A percentile compares a stretch with the other conserved stretches of the same genome.
Conservation (phyloP, 2,113 vertebrate species). For the Morone chrysops region DNA sequence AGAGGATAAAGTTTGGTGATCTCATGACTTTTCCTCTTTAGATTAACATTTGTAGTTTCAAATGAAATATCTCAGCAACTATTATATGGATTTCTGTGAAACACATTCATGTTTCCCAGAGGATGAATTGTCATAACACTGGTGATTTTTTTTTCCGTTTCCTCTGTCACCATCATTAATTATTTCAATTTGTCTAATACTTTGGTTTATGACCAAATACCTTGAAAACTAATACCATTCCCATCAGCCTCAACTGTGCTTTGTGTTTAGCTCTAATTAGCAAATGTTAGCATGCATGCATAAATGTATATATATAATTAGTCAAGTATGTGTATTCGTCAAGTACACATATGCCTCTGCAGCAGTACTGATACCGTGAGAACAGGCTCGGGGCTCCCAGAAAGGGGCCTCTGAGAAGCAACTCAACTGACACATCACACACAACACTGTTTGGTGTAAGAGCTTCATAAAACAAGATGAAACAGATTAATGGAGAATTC, state of each 20-base stretch:
- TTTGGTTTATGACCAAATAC: too few relatives aligned
- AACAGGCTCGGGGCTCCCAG: conserved; percentile 35
- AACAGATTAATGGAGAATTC: conserved; percentile 63
- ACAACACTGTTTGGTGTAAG: conserved; percentile 23
- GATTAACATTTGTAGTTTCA: neutral
- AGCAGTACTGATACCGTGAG: conserved; percentile 40
- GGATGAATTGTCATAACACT: neutral
- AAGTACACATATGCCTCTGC: conserved; percentile 21
- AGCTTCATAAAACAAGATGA: conserved; percentile 52
- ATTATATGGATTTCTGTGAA: neutral
- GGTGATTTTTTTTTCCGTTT: neutral
- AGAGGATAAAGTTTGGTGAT: too few relatives aligned
- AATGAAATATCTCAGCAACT: neutral
- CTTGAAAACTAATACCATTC: neutral
- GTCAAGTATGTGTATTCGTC: conserved; percentile 3
- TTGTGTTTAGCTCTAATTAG: neutral
- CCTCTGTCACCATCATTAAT: neutral
- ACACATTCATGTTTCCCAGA: neutral
- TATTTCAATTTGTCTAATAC: too few relatives aligned
- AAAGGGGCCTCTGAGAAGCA: conserved; percentile 52
- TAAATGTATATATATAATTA: too few relatives aligned
- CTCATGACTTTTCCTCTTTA: too few relatives aligned
- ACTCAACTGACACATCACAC: conserved; percentile 5
- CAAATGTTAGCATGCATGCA: neutral
- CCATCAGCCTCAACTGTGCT: neutral